Base-by-base conservation (phyloP, 2,888 invertebrate genomes). In the Aricia artaxerxes region DNA sequence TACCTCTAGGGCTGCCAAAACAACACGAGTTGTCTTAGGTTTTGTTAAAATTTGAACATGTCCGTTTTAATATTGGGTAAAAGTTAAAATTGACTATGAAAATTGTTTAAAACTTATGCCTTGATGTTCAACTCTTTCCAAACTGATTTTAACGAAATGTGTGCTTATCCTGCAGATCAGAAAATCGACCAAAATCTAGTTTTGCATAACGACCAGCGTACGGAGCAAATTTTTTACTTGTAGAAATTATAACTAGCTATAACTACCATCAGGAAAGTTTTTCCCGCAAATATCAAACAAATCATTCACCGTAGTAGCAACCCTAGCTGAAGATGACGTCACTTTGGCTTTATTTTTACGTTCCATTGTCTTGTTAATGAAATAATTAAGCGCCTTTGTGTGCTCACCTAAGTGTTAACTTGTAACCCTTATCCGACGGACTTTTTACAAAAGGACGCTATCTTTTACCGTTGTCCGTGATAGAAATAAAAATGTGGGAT, bases 371-470 rank as follows among this genome's bases (percentile, higher is more conserved):
- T 53, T 53, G 75, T 57, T 76, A 76, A 76, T 76, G 76, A 76
- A 76, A 76, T 76, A 76, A 76, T 76, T 76, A 76, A 76, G 76
- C 13, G 76, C 53, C 76, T 53, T 76, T 76, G 76, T 53, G 76
- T 35, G 76, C 53, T 57, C 53, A 76, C 76, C 76, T 76, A 76
- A 76, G 76, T 53, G 76, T 76, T 76, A 53, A 76, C 53, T 76
- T 53, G 76, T 76, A 31, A 35, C 53, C 76, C 76, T 76, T 76
- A 76, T 53, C 76, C 49, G 57, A 53, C 57, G 13, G 53, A 57
- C 16, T 57, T 57, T 76, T 76, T 44, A 76, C 76, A 35, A 76
- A 76, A 76, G 35, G 76, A 24, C 40, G 40, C 44, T 73, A 73
- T 38, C 69, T 38, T 38, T 38, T 69, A 13, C 5, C 69, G 35